A percentile compares a stretch with the other conserved stretches of the same genome.
Evolutionary conservation across 2,113 vertebrate genomes (phyloP).

Genomic region (Chunga burmeisteri): DNA sequence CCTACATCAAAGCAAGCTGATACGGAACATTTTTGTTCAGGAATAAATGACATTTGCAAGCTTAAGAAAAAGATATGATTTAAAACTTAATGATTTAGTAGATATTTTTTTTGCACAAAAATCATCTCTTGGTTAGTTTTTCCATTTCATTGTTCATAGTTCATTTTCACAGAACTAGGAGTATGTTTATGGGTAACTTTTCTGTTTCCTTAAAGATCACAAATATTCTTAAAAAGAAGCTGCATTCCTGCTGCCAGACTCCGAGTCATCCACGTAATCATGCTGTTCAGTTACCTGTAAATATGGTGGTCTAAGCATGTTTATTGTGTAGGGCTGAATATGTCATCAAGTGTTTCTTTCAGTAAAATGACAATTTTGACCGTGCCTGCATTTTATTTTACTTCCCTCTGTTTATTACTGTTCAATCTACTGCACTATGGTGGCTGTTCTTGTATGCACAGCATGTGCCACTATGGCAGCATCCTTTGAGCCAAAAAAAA

Average conservation of each 20-base stretch:
- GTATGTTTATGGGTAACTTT: not conserved
- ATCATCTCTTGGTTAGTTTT: not conserved
- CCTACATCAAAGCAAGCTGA: not conserved
- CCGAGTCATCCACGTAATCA: not conserved
- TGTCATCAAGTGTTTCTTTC: not conserved
- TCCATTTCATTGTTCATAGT: not conserved
- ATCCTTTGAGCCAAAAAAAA: not conserved
- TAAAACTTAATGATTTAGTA: not conserved
- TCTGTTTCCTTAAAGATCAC: not conserved
- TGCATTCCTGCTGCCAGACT: not conserved
- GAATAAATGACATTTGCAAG: not conserved
- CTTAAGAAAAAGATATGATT: not conserved
- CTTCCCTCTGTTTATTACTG: not conserved
- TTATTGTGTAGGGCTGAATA: not conserved
- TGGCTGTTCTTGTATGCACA: not conserved
- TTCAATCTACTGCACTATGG: not conserved
- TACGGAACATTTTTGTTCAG: not conserved
- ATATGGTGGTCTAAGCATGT: not conserved
- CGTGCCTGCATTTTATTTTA: not conserved
- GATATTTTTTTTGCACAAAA: not conserved
- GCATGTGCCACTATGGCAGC: not conserved
- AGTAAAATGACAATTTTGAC: not conserved
- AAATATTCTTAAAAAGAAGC: not conserved
- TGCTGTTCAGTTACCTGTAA: not conserved
- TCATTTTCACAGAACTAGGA: not conserved